A percentile compares a stretch with the other conserved stretches of the same genome.
Conservation (phyloP, 2,797 vertebrate genomes). For the Notolabrus celidotus region DNA sequence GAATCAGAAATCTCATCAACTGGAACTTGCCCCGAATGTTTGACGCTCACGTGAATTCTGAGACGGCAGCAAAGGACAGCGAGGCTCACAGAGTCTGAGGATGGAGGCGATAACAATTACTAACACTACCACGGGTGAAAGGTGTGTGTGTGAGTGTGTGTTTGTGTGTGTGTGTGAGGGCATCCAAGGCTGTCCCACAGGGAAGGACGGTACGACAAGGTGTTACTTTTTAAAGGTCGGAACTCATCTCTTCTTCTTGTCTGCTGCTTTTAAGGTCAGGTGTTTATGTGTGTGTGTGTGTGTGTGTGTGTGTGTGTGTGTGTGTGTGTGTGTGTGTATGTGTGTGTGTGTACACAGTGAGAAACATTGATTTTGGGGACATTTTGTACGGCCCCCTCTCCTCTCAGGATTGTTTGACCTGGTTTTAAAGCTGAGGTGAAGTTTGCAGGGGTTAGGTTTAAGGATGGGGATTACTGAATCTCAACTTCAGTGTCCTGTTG, state of each 20-base stretch:
- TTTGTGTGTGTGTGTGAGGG: constrained; percentile 9
- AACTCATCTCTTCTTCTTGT: constrained; percentile 11
- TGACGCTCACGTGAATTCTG: too few relatives aligned
- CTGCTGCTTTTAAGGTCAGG: constrained; percentile 10
- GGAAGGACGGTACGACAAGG: constrained; percentile 20
- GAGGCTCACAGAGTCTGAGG: background rate
- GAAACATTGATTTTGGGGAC: too few relatives aligned
- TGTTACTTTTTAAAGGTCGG: constrained; percentile 34
- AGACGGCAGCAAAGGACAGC: too few relatives aligned
- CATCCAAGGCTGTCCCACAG: constrained; percentile 2
- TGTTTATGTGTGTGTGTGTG: background rate
- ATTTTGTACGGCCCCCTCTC: background rate
- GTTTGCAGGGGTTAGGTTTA: too few relatives aligned
- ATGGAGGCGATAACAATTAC: background rate
- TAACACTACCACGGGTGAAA: background rate
- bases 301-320: background rate
- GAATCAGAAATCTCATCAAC: too few relatives aligned
- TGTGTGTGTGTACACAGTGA: too few relatives aligned
- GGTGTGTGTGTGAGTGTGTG: constrained; percentile 12
- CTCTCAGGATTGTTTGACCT: too few relatives aligned
- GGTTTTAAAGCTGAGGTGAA: too few relatives aligned
- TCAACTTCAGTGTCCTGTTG: too few relatives aligned
- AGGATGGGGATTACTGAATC: too few relatives aligned
- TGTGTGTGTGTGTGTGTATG: too few relatives aligned
- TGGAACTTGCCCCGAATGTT: too few relatives aligned